Percentiles rank a stretch among this genome's conserved stretches.
Evolutionary conservation across 2,888 invertebrate species (phyloP).

Genomic region (Callimorpha dominula): DNA sequence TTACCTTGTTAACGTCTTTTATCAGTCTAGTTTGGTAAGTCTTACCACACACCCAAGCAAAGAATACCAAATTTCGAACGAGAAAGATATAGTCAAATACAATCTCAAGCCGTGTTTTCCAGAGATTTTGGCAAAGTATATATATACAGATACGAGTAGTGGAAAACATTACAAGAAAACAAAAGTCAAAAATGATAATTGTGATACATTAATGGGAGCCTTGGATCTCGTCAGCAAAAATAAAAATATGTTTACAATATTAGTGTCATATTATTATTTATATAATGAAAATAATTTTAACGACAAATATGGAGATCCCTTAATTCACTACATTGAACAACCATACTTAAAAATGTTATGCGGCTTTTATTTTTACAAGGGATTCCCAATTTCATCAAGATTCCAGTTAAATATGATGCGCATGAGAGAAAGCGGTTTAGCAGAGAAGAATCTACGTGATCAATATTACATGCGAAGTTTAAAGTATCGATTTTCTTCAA

Average conservation of each 20-base stretch:
- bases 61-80: constrained; percentile 61
- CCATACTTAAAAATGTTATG: constrained; percentile 16
- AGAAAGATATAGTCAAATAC: constrained; percentile 53
- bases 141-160: constrained; percentile 36
- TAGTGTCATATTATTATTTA: constrained; percentile 27
- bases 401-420: constrained; percentile 17
- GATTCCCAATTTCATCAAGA: constrained; percentile 18
- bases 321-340: constrained; percentile 32
- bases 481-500: constrained; percentile 28
- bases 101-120: constrained; percentile 56
- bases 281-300: constrained; percentile 31
- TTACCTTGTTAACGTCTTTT: constrained; percentile 60
- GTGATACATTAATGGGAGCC: constrained; percentile 25
- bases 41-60: constrained; percentile 55
- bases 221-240: constrained; percentile 28
- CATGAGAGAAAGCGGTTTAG: constrained; percentile 25
- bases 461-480: constrained; percentile 16
- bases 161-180: constrained; percentile 35
- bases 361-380: constrained; percentile 21
- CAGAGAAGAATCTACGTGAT: constrained; percentile 19
- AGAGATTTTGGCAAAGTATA: constrained; percentile 14
- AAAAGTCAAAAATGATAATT: constrained; percentile 27
- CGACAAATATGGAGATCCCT: constrained; percentile 38
- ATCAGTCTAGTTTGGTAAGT: constrained; percentile 63
- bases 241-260: constrained; percentile 25